These are phyloP conservation scores for Colius striatus DNA, from an alignment of 2,113 vertebrate genomes.

Conservation along the genomic window DNA sequence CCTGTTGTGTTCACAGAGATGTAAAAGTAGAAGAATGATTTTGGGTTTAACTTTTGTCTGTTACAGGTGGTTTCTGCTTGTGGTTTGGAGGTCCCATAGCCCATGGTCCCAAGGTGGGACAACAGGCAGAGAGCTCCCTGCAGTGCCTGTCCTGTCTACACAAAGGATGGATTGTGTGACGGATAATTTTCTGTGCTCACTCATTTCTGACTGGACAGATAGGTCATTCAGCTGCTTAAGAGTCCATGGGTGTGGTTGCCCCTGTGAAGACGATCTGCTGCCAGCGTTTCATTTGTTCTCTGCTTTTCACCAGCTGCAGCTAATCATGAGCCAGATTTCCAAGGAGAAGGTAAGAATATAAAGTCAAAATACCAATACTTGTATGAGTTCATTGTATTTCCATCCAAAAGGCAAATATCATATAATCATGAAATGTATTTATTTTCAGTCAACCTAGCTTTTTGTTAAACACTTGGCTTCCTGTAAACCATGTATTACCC, in stretches of 20 bases:
- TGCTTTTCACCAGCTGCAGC: not conserved
- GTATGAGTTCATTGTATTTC: not conserved
- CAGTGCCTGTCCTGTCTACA: not conserved
- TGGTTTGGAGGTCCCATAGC: not conserved
- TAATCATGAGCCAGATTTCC: not conserved
- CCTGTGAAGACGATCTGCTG: not conserved
- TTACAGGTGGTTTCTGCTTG: not conserved
- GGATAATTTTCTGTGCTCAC: not conserved
- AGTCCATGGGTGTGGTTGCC: not conserved
- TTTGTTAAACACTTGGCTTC: rapidly evolving
- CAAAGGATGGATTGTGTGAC: not conserved
- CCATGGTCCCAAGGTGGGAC: no score
- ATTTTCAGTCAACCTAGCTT: not conserved
- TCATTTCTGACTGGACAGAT: not conserved
- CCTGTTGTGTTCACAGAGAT: not conserved
- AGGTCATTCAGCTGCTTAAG: not conserved
- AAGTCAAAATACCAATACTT: not conserved
- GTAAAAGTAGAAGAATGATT: not conserved
- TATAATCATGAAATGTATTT: not conserved
- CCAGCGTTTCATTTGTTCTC: not conserved
- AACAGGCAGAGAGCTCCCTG: not conserved
- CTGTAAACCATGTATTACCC: not conserved
- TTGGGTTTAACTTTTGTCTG: not conserved
- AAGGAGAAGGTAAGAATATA: not conserved
- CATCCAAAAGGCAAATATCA: not conserved